Base-by-base conservation (phyloP, 2,797 vertebrate genomes). In the Lutjanus argentimaculatus region DNA sequence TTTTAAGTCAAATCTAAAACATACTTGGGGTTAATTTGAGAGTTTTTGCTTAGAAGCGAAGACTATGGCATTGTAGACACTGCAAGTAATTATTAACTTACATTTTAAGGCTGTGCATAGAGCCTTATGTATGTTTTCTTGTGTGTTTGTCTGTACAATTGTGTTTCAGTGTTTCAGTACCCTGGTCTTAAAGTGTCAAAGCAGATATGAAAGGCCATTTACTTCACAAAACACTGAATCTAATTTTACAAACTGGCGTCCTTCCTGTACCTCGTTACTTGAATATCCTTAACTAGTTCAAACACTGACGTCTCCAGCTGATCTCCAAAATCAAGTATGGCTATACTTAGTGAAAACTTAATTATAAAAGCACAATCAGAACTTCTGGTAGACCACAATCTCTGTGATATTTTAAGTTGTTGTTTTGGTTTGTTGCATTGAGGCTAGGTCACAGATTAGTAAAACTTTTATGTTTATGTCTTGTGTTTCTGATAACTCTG, bases 1-100 rank as follows among this genome's bases (percentile, higher is more conserved):
- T 55, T 55, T 68, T 4, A 15, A 59, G 61, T 59, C 19, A 67
- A 71, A 71, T 59, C 65, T 73, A 75, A 58, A 75, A 69, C 72
- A 13, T 7, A 14, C 14, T 48, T 75, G 36, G 40, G 22, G n/a
- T 43, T 4, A 9, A 8, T 53, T 8, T 13, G 55, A 2, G 17
- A 11, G 46, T 58, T 72, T 67, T 49, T 30, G 25, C 9, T 67
- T 3, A 9, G 25, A 68, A 45, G 62, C 69, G 53, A 61, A 67
- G 7, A 52, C 61, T 61, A 51, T 42, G 48, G 14, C 57, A 53
- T 30, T 25, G 15, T 21, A 45, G 21, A 42, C 70, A 9, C 43
- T n/a, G 69, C 15, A 19, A 51, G 70, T 61, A 36, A 56, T 72
- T 25, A 73, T 67, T 15, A 55, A 42, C 9, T 55, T 22, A n/a